Base-by-base conservation (phyloP, 2,888 invertebrate species). In the Fragum fragum region DNA sequence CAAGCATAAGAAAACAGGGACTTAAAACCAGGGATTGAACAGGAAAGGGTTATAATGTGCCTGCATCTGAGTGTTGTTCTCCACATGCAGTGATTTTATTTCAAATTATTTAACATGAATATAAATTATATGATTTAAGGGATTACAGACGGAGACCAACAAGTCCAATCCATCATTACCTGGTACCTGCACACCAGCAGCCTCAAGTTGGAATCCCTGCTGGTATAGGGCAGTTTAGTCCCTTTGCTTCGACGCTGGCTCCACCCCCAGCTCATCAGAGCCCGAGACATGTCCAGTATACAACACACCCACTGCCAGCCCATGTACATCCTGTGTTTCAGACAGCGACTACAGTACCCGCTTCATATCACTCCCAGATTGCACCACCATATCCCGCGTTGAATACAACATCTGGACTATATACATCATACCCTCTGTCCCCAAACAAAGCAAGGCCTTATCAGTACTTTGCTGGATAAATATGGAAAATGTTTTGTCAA, bases 181-280 rank as follows among this genome's bases (percentile, higher is more conserved):
- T 94, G 21, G 87, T 95, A 28, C 94, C 93, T 1, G 93, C 94
- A 9, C 94, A 93, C 72, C 93, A 93, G 73, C 92, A 93, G 78
- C 92, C 91, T n/a, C 92, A 92, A 80, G 88, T 91, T 80, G 88
- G 90, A 23, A 87, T 90, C 23, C 89, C 91, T n/a, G 87, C 92
- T n/a, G 91, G 90, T 5, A 88, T 91, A 29, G 88, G 90, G 28
- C 92, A 92, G 83, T 92, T 90, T 76, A 91, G 88, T 59, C 92
- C 93, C 3, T 93, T 93, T 79, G 91, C 93, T 70, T 91, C 94
- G 61, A 86, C 90, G 69, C 95, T 96, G 89, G 96, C 97, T 55
- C 97, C 97, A 68, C 97, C 98, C 14, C 97, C 97, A 69, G 97
- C 98, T 26, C 98, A 94, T 87, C 96, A 96, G 90, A 96, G 96